Base-by-base conservation (phyloP, 2,888 invertebrate species). In the Junonia oenone region DNA sequence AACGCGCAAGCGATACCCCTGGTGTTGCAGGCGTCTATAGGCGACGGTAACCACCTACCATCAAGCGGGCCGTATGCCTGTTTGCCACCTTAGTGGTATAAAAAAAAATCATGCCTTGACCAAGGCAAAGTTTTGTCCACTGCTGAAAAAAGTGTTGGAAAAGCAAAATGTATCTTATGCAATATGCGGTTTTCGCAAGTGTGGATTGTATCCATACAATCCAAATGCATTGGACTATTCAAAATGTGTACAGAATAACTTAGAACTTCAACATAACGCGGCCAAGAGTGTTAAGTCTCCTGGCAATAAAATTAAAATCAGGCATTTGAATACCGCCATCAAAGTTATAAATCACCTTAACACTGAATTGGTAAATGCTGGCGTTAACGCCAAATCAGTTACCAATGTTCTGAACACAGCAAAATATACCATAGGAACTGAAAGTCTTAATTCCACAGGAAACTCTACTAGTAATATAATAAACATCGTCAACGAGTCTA, bases 191-290 rank as follows among this genome's bases (percentile, higher is more conserved):
- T 47, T 47, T 33, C 33, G 47, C 33, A 35, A 33, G 17, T 22
- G 33, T 47, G 35, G 14, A 5, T 19, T 47, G 17, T 22, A 33
- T 15, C 47, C 22, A 22, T 35, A n/a, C 19, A 27, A 47, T 19
- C 13, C 47, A 47, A 47, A 31, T 9, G 22, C 47, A 6, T 17
- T 47, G 31, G 47, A 47, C n/a, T 47, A 47, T 19, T 33, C 47
- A 17, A 47, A 47, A 35, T 47, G 35, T 31, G 33, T 47, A 13
- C 47, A 47, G 13, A 35, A 47, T 22, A 47, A 19, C 22, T 17
- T 47, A 17, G 47, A 31, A 31, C 11, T n/a, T 11, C 31, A 31
- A 45, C 15, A 45, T 27, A 46, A 46, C 15, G 46, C 46, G 13
- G 14, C 14, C 15, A 29, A 26, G 27, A 46, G 11, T 29, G 6